Evolutionary conservation across 2,113 vertebrate genomes (phyloP), one percentile per base, ranked within the genome.

Genomic region (Lutjanus erythropterus): DNA sequence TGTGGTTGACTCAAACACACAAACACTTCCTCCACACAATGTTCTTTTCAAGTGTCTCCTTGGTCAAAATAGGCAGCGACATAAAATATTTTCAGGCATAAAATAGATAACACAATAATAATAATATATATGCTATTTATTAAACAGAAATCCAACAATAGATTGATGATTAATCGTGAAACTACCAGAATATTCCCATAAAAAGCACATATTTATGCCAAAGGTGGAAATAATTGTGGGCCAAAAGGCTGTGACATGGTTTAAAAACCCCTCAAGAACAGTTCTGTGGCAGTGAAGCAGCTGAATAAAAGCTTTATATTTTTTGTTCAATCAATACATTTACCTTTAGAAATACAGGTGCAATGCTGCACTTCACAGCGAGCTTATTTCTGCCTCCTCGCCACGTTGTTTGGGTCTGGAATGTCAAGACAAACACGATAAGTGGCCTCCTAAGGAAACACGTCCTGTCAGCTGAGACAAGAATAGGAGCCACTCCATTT

Each of bases 361-460:
- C 49, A 35, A 37, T 7, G 27, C 14, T n/a, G 27, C 31, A 37
- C 18, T 65, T 41, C 23, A 29, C 42, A 3, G 39, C 16, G 5
- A 1, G 9, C 21, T 21, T 31, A 23, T 33, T 35, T 58, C 15
- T 71, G 61, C 25, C n/a, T 31, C 67, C 27, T 39, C 0, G 3
- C 23, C 23, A 39, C 37, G 41, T 77, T 62, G 50, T 79, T 31
- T 68, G 35, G 6, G 55, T 37, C 52, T 69, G 78, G 46, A 82
- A 72, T 71, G 53, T 83, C 39, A 69, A 42, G 46, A 71, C 67
- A 78, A 76, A 72, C 64, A 56, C 15, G 49, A 82, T 88, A 82
- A 88, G 75, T 47, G 44, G 53, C 58, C 56, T 64, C 62, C 29
- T 39, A 76, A 83, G 83, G 78, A 90, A 79, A 81, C 62, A 61